phyloP scores from a whole-genome alignment of 2,888 invertebrate genomes.

The Coecobrya sp. region DNA sequence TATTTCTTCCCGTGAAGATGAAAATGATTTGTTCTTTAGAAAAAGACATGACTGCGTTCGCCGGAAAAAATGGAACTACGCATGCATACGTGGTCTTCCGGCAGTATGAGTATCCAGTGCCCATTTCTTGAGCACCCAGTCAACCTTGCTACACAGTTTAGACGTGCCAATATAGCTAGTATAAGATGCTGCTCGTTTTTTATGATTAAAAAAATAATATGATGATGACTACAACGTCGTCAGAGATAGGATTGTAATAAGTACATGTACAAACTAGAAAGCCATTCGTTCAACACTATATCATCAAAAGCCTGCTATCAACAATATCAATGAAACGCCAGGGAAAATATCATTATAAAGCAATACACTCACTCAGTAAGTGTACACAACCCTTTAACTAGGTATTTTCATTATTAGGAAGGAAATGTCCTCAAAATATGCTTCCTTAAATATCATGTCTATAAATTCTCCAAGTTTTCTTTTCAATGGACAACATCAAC shows the following conservation, averaged over 20 bases:
- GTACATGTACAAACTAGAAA: slow-evolving; percentile 6
- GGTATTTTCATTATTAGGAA: neutral
- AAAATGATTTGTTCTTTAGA: neutral
- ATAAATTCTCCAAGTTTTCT: neutral
- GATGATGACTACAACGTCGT: neutral
- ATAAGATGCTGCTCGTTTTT: neutral
- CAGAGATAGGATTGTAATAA: neutral
- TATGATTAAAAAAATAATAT: neutral
- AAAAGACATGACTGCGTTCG: neutral
- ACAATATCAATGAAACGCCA: neutral
- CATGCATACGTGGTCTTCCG: neutral
- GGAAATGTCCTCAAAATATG: neutral
- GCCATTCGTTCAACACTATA: slow-evolving; percentile 17
- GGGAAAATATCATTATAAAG: neutral
- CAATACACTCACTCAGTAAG: neutral
- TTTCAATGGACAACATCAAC: neutral
- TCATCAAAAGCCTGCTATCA: neutral
- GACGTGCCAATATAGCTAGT: no score
- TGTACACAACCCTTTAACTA: neutral
- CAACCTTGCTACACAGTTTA: neutral
- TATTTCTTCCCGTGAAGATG: neutral
- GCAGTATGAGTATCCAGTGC: neutral
- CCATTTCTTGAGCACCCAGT: neutral
- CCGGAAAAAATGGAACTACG: neutral
- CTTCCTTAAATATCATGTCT: neutral